Evolutionary conservation across 2,113 vertebrate genomes (phyloP), one percentile per base, ranked within the genome.

Genomic region (Proterorhinus semilunaris): DNA sequence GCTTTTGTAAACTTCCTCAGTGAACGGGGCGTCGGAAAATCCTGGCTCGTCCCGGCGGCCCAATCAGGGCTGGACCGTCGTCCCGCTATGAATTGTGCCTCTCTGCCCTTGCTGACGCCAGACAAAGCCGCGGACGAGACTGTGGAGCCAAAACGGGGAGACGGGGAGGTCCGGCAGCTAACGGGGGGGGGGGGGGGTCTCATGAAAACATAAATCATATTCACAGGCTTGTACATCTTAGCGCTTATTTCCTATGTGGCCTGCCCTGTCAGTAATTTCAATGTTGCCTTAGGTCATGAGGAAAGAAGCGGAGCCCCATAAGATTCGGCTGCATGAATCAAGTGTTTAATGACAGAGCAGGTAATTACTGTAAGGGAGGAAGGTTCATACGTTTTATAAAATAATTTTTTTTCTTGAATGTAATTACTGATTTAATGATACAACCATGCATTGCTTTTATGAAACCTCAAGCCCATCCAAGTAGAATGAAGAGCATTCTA

Each of bases 121-220:
- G 21, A 62, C 4, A 43, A 64, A 79, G 71, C 76, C 53, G 73
- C 52, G 68, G 16, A 75, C 85, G 68, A 71, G 58, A 79, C 75
- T 65, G 27, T 5, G 62, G 59, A 69, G 63, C 76, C 74, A 79
- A 71, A 77, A 72, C 17, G 74, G 27, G 69, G 65, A 79, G 74
- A 66, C 43, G 43, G 65, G 72, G 66, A 68, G 71, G 69, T 78
- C 74, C 70, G 69, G 72, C 69, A 75, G 67, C 68, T 61, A 64
- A 52, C 73, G 62, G 63, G 21, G 71, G 66, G 74, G 48, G 50
- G 57, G 69, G 47, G n/a, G n/a, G n/a, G n/a, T n/a, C n/a, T 63
- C 62, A 61, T 61, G 45, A 61, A 61, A 44, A n/a, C 58, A 45
- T 61, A 61, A 61, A 61, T 44, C 58, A 61, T 61, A 61, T n/a